A percentile compares a stretch with the other conserved stretches of the same genome.
Evolutionary conservation across 2,113 vertebrate genomes (phyloP).

Genomic region (Tyrannus savana): DNA sequence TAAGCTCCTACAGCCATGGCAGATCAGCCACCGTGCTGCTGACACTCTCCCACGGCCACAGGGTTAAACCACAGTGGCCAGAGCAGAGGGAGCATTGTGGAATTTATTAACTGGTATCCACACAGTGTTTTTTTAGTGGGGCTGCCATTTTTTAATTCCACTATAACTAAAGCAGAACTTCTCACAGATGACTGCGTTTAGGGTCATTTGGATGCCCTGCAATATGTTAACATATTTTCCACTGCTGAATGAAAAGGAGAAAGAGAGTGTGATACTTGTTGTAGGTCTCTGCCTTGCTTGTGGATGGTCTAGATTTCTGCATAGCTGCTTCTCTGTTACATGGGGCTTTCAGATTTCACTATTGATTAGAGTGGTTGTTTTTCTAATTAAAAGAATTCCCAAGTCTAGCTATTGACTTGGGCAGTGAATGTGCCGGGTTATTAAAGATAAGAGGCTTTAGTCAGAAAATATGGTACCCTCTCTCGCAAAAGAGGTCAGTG

Average conservation of each 20-base stretch:
- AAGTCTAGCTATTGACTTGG: slow-evolving; percentile 7
- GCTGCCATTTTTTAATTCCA: background rate
- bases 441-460: slow-evolving; percentile 43
- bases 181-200: background rate
- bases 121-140: accelerated
- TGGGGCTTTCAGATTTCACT: background rate
- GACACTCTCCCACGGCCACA: background rate
- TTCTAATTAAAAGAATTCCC: slow-evolving; percentile 45
- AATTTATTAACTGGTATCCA: background rate
- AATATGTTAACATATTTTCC: slow-evolving; percentile 28
- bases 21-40: background rate
- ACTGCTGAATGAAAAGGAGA: slow-evolving; percentile 5
- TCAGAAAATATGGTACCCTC: slow-evolving; percentile 28
- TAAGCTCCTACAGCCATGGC: background rate
- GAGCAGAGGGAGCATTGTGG: background rate
- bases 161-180: background rate
- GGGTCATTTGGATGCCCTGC: background rate
- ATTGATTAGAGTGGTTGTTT: slow-evolving; percentile 13
- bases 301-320: background rate
- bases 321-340: background rate
- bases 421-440: background rate
- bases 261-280: background rate
- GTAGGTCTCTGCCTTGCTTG: background rate
- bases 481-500: slow-evolving; percentile 51
- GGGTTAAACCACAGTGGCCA: background rate